Base-by-base conservation (phyloP, 1,140 invertebrate species). In the Eurosta solidaginis region DNA sequence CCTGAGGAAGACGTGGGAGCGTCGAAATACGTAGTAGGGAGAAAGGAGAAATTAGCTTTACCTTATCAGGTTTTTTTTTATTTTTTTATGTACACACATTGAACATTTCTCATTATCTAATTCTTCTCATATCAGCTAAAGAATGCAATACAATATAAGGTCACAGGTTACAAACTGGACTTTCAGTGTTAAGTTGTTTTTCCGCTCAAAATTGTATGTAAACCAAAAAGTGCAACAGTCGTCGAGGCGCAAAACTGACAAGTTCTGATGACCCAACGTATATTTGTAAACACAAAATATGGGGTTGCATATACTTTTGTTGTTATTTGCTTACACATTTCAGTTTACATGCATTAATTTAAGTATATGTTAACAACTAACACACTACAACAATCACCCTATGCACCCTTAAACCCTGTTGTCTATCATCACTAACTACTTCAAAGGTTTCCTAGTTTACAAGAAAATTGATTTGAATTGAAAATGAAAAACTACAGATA, bases 401-500 rank as follows among this genome's bases (percentile, higher is more conserved):
- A 68, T 33, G 6, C 59, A 68, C 36, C 20, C 12, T 4, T 1
- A 17, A 9, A 49, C n/a, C 10, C 50, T 5, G 25, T 54, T 20
- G 9, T 2, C 47, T 0, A 17, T 7, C 14, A 17, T 10, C 10
- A 40, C 33, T n/a, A 3, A 68, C 59, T 40, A 36, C 0, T n/a
- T 12, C 1, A 68, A 36, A 17, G 2, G 22, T 40, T 68, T 40
- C 59, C n/a, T n/a, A n/a, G 59, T 42, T 42, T 68, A 40, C 59
- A 40, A 40, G 59, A 29, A 68, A 68, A 68, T 68, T 68, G 59
- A 68, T 68, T 68, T 68, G 59, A 68, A 68, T 42, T 17, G 59
- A 42, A 68, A 68, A 68, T 40, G 33, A 68, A 42, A 42, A 42
- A 68, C 59, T 42, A 68, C n/a, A 20, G 33, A 40, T 63, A 63